Percentiles rank a stretch among this genome's conserved stretches.
Conservation (phyloP, 2,888 invertebrate genomes). For the Therioaphis trifolii region DNA sequence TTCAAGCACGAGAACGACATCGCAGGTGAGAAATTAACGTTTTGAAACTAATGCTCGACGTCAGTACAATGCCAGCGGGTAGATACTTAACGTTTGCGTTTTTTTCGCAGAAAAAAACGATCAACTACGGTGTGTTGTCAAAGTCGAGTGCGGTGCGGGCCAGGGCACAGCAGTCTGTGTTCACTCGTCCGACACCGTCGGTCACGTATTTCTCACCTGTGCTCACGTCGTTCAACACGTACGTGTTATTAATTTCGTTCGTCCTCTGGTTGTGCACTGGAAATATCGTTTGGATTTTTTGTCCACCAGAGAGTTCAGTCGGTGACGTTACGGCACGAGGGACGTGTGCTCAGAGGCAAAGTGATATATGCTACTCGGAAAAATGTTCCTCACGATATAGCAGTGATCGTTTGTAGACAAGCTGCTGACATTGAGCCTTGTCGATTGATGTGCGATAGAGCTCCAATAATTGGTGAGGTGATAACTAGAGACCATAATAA, state of each 20-base stretch:
- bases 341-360: slow-evolving; percentile 19
- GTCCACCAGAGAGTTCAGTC: slow-evolving; percentile 3
- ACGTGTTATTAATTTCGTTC: not conserved
- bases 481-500: too few species aligned
- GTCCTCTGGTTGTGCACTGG: too few species aligned
- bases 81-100: too few species aligned
- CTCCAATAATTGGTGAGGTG: not conserved
- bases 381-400: slow-evolving; percentile 16
- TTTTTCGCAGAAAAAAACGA: not conserved
- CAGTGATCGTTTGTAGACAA: not conserved
- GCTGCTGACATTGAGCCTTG: not conserved
- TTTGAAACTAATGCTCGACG: not conserved
- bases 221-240: slow-evolving; percentile 48
- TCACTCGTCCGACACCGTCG: not conserved
- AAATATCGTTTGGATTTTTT: not conserved
- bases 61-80: not conserved
- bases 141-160: slow-evolving; percentile 30
- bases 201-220: slow-evolving; percentile 31
- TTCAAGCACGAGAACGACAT: too few species aligned
- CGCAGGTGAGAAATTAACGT: too few species aligned
- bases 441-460: slow-evolving; percentile 14
- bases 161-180: slow-evolving; percentile 47
- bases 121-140: not conserved
- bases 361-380: slow-evolving; percentile 12
- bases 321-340: slow-evolving; percentile 1